Evolutionary conservation across 2,797 vertebrate species (phyloP).

Genomic region (Acanthornis magna): DNA sequence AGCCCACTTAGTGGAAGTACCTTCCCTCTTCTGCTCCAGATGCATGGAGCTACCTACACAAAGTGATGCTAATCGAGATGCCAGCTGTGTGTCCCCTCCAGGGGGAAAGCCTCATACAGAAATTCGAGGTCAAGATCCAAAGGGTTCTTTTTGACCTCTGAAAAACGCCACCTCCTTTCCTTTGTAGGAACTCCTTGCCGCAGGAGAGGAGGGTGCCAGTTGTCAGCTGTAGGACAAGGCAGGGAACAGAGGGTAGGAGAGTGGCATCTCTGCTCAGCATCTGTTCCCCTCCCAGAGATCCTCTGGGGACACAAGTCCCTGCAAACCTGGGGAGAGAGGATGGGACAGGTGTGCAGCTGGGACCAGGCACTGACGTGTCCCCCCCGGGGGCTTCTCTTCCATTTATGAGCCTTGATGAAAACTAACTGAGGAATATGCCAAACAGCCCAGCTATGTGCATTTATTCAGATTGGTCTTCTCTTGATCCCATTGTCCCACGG

Average conservation of each 20-base stretch:
- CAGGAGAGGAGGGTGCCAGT: not conserved
- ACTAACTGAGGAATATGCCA: not conserved
- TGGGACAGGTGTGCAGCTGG: not conserved
- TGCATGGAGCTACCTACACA: not conserved
- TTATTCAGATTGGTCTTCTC: not conserved
- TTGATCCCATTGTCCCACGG: accelerated
- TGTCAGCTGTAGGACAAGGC: accelerated
- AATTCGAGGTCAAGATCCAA: not conserved
- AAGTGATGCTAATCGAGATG: not conserved
- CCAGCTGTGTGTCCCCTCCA: accelerated
- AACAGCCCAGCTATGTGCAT: not conserved
- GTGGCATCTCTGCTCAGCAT: not conserved
- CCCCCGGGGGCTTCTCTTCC: not conserved
- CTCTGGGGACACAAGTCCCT: not conserved
- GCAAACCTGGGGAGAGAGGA: too few species aligned
- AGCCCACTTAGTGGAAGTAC: conserved; percentile 35
- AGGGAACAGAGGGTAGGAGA: not conserved
- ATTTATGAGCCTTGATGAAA: not conserved
- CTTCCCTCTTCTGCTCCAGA: not conserved
- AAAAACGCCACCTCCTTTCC: not conserved
- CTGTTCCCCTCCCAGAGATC: not conserved
- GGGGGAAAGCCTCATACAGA: not conserved
- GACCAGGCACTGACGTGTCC: not conserved
- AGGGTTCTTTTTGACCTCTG: not conserved
- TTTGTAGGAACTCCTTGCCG: not conserved